Evolutionary conservation across 2,113 vertebrate genomes (phyloP).

Genomic region (Cynoglossus semilaevis): DNA sequence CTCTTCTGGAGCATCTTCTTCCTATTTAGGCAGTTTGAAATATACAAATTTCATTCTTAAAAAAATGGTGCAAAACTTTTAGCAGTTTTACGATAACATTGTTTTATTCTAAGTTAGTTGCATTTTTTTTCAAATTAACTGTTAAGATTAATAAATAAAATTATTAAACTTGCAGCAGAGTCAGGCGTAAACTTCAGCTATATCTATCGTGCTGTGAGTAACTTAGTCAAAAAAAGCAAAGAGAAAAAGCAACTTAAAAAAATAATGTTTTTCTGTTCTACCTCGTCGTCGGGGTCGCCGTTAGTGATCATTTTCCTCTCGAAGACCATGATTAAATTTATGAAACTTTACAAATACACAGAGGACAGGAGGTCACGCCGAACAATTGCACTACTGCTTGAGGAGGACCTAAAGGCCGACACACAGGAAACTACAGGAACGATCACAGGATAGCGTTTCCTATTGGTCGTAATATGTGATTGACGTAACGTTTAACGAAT

Average conservation of each 20-base stretch:
- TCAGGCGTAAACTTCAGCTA: neutral
- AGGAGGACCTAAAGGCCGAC: conserved; percentile 66
- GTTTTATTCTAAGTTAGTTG: too few relatives aligned
- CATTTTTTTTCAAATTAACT: neutral
- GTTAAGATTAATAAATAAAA: neutral
- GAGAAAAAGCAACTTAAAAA: neutral
- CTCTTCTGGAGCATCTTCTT: conserved; percentile 54
- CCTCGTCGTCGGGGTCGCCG: conserved; percentile 71
- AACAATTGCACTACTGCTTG: neutral
- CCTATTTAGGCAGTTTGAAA: conserved; percentile 20
- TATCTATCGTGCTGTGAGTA: neutral
- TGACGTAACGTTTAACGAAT: conserved; percentile 14
- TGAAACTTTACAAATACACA: conserved; percentile 15
- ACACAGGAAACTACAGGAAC: conserved; percentile 55
- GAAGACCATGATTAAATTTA: conserved; percentile 56
- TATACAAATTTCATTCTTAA: too few relatives aligned
- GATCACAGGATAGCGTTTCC: conserved; percentile 9
- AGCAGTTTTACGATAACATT: too few relatives aligned
- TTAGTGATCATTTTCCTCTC: conserved; percentile 65
- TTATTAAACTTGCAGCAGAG: neutral
- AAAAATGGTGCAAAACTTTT: too few relatives aligned
- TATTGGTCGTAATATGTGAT: conserved; percentile 18
- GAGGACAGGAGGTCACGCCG: neutral
- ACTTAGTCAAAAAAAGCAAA: neutral
- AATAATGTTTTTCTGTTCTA: conserved; percentile 5